phyloP scores from a whole-genome alignment of 2,113 vertebrate genomes.

The Cnemophilus loriae region DNA sequence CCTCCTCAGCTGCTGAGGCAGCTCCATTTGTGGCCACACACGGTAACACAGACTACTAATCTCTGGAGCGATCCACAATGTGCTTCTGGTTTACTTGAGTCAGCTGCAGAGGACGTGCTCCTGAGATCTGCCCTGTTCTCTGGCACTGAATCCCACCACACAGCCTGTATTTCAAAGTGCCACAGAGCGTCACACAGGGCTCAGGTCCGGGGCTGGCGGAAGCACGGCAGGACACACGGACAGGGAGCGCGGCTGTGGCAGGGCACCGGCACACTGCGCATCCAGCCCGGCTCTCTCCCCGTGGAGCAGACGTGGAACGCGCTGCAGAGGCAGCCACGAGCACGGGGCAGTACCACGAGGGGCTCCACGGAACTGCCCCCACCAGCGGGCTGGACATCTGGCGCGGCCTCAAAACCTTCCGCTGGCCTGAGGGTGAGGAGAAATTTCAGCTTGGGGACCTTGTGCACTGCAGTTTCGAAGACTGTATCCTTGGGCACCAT shows the following conservation, averaged over 20 bases:
- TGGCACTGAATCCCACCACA: neutral
- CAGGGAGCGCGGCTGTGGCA: neutral
- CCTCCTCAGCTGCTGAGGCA: neutral
- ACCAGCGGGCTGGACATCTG: accelerated
- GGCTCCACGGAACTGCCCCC: neutral
- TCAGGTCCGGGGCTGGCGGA: accelerated
- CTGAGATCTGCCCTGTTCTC: neutral
- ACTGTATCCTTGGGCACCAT: neutral
- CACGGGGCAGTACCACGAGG: accelerated
- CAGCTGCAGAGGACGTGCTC: neutral
- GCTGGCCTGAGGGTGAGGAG: accelerated
- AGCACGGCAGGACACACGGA: accelerated
- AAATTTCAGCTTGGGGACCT: neutral
- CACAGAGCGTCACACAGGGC: accelerated
- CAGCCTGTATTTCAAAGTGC: neutral
- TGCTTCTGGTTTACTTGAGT: accelerated
- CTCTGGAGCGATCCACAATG: neutral
- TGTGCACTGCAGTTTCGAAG: neutral
- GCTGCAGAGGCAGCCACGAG: accelerated
- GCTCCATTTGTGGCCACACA: neutral
- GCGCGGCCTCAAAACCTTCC: neutral
- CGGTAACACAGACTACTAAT: neutral
- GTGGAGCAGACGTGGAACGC: accelerated
- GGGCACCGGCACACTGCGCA: accelerated
- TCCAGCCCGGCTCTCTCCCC: neutral